Base-by-base conservation (phyloP, 2,113 vertebrate genomes). In the Carassius auratus region DNA sequence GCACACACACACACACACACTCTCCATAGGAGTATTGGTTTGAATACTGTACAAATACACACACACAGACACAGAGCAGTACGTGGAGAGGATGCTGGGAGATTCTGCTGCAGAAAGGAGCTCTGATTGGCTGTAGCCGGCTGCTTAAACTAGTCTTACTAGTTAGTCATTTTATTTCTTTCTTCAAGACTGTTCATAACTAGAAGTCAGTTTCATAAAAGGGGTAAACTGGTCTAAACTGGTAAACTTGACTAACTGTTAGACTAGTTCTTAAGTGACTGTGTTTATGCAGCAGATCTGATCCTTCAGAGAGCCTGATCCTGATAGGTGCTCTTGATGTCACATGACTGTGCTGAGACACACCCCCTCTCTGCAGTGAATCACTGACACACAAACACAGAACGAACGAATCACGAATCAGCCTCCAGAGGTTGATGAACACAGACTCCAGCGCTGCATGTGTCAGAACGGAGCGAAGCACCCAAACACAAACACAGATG, bases 31-130 rank as follows among this genome's bases (percentile, higher is more conserved):
- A 1, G 30, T 30, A 30, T 1, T 30, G 30, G 30, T 30, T 30
- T 30, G 1, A 30, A 30, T 30, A 30, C 30, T 30, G 30, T 30
- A 30, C 30, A 30, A 30, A 30, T 2, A 42, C 33, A 57, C 5
- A 19, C 55, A 57, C 55, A 57, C 5, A 30, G 9, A 15, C 15
- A 30, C n/a, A 71, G 36, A 23, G 38, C 57, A 42, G 13, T 2
- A 21, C 8, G 88, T 14, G 61, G 77, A 57, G 38, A 19, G 62
- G 17, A 89, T 79, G 45, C 55, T 81, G 38, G 69, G 36, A 73
- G 71, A 21, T n/a, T 80, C 30, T 36, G 8, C n/a, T 80, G n/a
- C 50, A 74, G 50, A 79, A 13, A 74, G 21, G 71, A 74, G 71
- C 21, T 74, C 42, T 48, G 42, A 74, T 3, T 48, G 38, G 71